These are phyloP conservation scores for Mimas tiliae DNA, from an alignment of 2,888 invertebrate species.

Conservation along the genomic window DNA sequence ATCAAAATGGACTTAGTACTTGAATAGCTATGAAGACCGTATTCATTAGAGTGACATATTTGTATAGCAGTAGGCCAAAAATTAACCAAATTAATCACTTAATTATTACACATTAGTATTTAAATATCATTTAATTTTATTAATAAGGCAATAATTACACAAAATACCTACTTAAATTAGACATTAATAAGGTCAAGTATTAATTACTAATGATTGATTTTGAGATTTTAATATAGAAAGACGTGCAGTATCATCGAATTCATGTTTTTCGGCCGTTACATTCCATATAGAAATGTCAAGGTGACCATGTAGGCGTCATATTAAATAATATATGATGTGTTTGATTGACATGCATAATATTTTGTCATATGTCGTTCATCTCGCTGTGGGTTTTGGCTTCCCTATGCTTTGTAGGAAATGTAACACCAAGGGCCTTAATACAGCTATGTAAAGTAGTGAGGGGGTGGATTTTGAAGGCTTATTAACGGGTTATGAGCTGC, in stretches of 20 bases:
- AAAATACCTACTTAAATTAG: no score
- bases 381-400: neutral
- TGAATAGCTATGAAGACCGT: no score
- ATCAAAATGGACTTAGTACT: no score
- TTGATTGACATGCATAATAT: constrained; percentile 13
- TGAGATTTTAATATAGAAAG: neutral
- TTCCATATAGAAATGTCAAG: constrained; percentile 1
- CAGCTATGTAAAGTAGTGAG: neutral
- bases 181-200: neutral
- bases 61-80: no score
- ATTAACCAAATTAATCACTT: no score
- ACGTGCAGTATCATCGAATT: neutral
- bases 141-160: no score
- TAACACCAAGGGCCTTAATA: neutral
- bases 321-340: constrained; percentile 10
- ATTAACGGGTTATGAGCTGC: no score
- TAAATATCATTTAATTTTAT: no score
- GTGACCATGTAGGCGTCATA: constrained; percentile 3
- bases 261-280: neutral
- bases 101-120: no score
- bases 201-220: neutral
- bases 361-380: neutral
- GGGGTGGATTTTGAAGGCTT: no score
- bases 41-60: no score
- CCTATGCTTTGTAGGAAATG: neutral